Conservation (phyloP, 2,113 vertebrate genomes). For the Vulpes ferrilata region DNA sequence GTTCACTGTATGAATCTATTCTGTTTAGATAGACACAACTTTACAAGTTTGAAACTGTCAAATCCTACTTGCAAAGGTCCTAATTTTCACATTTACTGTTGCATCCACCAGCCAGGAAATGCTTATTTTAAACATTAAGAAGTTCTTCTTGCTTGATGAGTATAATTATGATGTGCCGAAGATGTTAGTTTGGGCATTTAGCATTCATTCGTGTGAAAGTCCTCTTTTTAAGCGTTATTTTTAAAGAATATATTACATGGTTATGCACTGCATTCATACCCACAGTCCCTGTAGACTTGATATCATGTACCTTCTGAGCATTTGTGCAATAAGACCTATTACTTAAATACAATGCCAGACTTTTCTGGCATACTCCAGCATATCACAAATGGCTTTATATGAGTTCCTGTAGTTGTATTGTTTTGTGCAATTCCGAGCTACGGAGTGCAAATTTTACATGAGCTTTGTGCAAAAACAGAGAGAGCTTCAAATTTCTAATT, state of each 20-base stretch:
- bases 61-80: conserved; percentile 50
- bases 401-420: conserved; percentile 26
- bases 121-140: conserved; percentile 8
- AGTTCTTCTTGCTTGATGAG: conserved; percentile 61
- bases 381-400: conserved; percentile 71
- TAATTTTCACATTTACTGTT: not conserved
- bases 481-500: conserved; percentile 55
- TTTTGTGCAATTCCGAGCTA: conserved; percentile 51
- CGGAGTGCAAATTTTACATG: conserved; percentile 61
- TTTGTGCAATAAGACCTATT: conserved; percentile 47
- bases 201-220: conserved; percentile 59
- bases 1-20: not conserved
- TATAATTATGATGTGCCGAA: conserved; percentile 54
- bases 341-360: conserved; percentile 63
- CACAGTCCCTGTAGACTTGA: not conserved
- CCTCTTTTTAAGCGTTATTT: conserved; percentile 16
- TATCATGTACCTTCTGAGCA: not conserved
- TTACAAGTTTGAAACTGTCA: conserved; percentile 47
- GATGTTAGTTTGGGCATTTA: conserved; percentile 57
- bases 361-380: conserved; percentile 48
- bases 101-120: not conserved
- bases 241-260: not conserved
- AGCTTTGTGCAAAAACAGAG: conserved; percentile 68
- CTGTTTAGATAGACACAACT: not conserved
- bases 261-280: not conserved